These are phyloP conservation scores for Lemur catta DNA, from an alignment of 2,797 vertebrate species.

Conservation along the genomic window DNA sequence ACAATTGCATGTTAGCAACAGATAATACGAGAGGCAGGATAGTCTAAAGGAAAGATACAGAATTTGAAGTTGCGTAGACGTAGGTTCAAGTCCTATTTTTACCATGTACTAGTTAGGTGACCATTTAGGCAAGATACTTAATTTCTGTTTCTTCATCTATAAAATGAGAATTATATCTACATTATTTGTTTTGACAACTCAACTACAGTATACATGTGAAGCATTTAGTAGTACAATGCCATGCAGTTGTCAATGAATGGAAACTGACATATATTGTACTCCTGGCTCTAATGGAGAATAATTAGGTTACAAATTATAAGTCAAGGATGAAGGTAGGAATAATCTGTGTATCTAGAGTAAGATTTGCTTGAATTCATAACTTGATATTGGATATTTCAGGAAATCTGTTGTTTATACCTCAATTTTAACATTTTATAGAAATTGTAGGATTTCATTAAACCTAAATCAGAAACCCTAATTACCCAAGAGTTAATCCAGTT, in stretches of 20 bases:
- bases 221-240: neutral
- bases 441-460: constrained; percentile 9
- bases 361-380: neutral
- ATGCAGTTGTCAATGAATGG: neutral
- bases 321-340: neutral
- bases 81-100: neutral
- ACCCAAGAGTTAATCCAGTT: neutral
- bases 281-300: neutral
- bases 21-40: neutral
- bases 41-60: neutral
- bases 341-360: neutral
- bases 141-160: neutral
- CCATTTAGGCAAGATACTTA: neutral
- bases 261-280: neutral
- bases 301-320: neutral
- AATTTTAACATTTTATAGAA: constrained; percentile 8
- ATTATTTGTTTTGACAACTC: neutral
- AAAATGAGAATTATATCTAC: neutral
- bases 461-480: neutral
- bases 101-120: neutral
- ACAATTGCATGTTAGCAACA: neutral
- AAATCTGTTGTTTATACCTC: constrained; percentile 16
- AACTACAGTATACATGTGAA: neutral
- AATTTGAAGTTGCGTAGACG: neutral
- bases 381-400: neutral